Evolutionary conservation across 2,797 vertebrate genomes (phyloP).

Genomic region (Oophaga sylvatica): DNA sequence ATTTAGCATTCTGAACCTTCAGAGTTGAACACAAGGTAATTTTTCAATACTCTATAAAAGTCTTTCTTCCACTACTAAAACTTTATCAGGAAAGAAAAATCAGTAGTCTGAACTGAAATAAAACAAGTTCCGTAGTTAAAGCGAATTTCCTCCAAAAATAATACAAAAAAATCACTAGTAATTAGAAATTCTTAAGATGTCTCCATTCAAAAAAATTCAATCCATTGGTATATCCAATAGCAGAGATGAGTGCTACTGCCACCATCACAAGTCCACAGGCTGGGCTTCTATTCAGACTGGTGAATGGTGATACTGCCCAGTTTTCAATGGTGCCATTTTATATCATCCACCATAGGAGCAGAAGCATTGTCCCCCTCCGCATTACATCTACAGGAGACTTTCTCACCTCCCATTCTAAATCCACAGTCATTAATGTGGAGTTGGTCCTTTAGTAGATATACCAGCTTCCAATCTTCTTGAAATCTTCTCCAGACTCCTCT

Average conservation of each 20-base stretch:
- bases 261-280: neutral
- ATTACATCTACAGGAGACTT: too few species aligned
- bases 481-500: too few species aligned
- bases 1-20: neutral
- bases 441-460: too few species aligned
- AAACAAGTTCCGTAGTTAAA: neutral
- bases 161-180: neutral
- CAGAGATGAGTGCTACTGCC: neutral
- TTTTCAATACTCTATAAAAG: constrained; percentile 12
- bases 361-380: too few species aligned
- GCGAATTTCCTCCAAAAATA: neutral
- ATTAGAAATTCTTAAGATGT: neutral
- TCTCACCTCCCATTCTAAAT: too few species aligned
- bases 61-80: constrained; percentile 17
- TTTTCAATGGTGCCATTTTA: neutral
- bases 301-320: neutral
- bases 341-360: neutral
- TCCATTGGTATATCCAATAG: neutral
- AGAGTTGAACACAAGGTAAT: neutral
- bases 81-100: constrained; percentile 13
- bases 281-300: neutral
- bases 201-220: neutral
- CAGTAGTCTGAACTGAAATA: neutral
- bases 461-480: too few species aligned
- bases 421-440: too few species aligned